Evolutionary conservation across 2,113 vertebrate genomes (phyloP), one percentile per base, ranked within the genome.

Genomic region (Ochotona princeps): DNA sequence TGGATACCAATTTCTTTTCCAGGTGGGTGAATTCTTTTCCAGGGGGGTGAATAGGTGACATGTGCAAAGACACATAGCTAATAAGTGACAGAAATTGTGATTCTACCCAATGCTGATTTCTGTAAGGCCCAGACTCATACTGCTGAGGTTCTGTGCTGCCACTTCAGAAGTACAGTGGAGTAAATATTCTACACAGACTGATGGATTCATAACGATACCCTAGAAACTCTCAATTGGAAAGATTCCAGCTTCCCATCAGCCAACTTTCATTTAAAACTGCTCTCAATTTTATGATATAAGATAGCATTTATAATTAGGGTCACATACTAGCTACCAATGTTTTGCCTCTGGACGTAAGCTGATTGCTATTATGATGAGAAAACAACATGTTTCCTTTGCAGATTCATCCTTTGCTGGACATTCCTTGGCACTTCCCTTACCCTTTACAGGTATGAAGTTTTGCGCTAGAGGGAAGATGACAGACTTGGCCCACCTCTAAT

Each of bases 281-380:
- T 28, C 92, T 72, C 18, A 83, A 63, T 87, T 92, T 93, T 89
- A 38, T 75, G 54, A 83, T 73, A 47, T 93, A 90, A 81, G 75
- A 32, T 47, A 89, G 76, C 17, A 51, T 89, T 93, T 90, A 25
- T 83, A 72, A 95, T 90, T 87, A 94, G 78, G 35, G 30, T 51
- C 66, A 92, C 49, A 83, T 6, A 70, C 49, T 18, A 47, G 32
- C 54, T 72, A 72, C 79, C 54, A 14, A 65, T 80, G 30, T 80
- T 92, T 93, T 84, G 88, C 83, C 75, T 76, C 0, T 0, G 47
- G 20, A 2, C 14, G 44, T 75, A 93, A 78, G 28, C 78, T 89
- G 60, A 57, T 89, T 32, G 9, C 61, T 73, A 75, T 5, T 87
- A 88, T 49, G 66, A 87, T 28, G 8, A 21, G 95, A 91, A 95